Base-by-base conservation (phyloP, 2,113 vertebrate genomes). In the Burhinus bistriatus region DNA sequence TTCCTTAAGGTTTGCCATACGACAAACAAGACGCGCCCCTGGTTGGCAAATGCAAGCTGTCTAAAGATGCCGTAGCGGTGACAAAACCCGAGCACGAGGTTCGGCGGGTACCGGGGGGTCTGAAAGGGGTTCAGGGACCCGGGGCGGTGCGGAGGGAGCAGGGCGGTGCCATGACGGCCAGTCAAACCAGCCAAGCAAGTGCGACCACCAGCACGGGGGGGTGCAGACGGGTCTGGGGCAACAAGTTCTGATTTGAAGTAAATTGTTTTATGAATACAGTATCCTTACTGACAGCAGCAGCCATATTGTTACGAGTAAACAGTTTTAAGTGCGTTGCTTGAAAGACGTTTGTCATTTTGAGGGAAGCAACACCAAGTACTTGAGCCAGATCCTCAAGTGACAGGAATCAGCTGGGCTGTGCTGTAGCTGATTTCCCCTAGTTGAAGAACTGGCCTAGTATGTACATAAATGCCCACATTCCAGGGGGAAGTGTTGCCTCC, bases 221-320 rank as follows among this genome's bases (percentile, higher is more conserved):
- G 27, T 15, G 15, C 62, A 30, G 62, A 30, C 12, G 20, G 40
- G 18, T 9, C 40, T 42, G 14, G 13, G 14, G n/a, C 34, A 29
- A 14, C 19, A 1, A 2, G 7, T 8, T 3, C 19, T 1, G 12
- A 29, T 14, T 15, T 11, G 25, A 36, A 30, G n/a, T 8, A 5
- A 54, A 22, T 6, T 9, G 2, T 12, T 16, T 15, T 11, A 1
- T 2, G 15, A 34, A 9, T 12, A 29, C 7, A 4, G 2, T 0
- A 0, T 18, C 2, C 36, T 12, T 32, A 12, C n/a, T 6, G 68
- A 12, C 32, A 32, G 1, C 36, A 34, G 6, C 38, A 15, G 36
- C 42, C 21, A 1, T 2, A 12, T 2, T 40, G 3, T 1, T 3
- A 2, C 2, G 2, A 3, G 0, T 8, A 51, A 44, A 18, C 2